Percentiles rank a stretch among this genome's conserved stretches.
Conservation (phyloP, 2,888 invertebrate species). For the Athrips mouffetella region DNA sequence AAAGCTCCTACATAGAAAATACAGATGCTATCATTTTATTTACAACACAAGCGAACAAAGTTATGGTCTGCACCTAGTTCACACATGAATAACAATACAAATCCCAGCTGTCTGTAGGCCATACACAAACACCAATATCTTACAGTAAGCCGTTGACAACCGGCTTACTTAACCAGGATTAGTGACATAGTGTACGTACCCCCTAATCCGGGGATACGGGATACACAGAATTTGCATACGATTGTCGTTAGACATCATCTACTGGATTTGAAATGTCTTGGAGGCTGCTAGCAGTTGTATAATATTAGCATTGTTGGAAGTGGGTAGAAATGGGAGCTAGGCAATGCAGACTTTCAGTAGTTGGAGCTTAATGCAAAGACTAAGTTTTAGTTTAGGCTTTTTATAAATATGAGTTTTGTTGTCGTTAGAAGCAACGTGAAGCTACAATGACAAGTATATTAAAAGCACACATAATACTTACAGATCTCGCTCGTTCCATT, state of each 20-base stretch:
- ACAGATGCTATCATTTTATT: neutral
- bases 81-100: conserved; percentile 9
- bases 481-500: too few relatives aligned
- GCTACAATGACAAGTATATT: too few relatives aligned
- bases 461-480: too few relatives aligned
- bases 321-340: neutral
- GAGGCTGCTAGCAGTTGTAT: neutral
- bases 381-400: too few relatives aligned
- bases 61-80: neutral
- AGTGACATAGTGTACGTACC: conserved; percentile 36
- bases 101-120: conserved; percentile 10
- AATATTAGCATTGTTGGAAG: neutral
- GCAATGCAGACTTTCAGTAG: neutral
- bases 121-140: conserved; percentile 48
- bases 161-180: conserved; percentile 53
- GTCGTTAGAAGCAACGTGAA: too few relatives aligned
- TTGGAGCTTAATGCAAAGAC: too few relatives aligned
- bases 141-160: conserved; percentile 56
- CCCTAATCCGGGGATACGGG: conserved; percentile 52
- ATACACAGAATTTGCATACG: conserved; percentile 61
- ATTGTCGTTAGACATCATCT: conserved; percentile 69
- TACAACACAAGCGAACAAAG: neutral
- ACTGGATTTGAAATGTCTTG: conserved; percentile 54
- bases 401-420: too few relatives aligned
- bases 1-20: neutral